Evolutionary conservation across 2,113 vertebrate genomes (phyloP), one percentile per base, ranked within the genome.

Genomic region (Eclectus roratus): DNA sequence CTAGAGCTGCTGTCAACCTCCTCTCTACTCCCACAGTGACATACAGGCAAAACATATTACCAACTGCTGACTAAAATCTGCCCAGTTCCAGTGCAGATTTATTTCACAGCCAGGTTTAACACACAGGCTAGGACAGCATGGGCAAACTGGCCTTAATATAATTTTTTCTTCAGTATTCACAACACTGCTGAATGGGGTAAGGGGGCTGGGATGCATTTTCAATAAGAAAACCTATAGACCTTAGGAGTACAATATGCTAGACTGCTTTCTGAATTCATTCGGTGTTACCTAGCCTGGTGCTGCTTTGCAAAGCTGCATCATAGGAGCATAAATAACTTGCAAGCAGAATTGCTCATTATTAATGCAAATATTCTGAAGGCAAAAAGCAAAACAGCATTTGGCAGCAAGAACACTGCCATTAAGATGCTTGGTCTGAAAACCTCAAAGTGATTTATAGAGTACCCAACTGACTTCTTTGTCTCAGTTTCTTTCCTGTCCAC

Each of bases 331-430:
- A 93, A 64, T 76, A 89, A 70, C 78, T 94, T 91, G 31, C 78
- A 85, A 93, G 91, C 44, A 82, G 81, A 82, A 49, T 4, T 66
- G 65, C 71, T 94, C 81, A 95, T 96, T 95, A 97, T 95, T 96
- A 95, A 96, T 93, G 93, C 91, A 95, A 94, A 94, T 89, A 79
- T 91, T 95, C 70, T 49, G 47, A 96, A 82, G 44, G 61, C 63
- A 94, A 94, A 94, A 94, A 81, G 56, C 83, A 93, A 95, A 96
- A 76, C 41, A 82, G 49, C 91, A 97, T 87, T 96, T 96, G 96
- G 94, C 93, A 95, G 84, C 58, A 77, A 69, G 53, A 85, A 80
- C 2, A 1, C 21, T 70, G 78, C 78, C 63, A 96, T 93, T 95
- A 97, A 85, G 87, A 65, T 0, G 2, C 60, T 87, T 72, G 52